Evolutionary conservation across 1,140 invertebrate species (phyloP).

Genomic region (Ceratina japonica): DNA sequence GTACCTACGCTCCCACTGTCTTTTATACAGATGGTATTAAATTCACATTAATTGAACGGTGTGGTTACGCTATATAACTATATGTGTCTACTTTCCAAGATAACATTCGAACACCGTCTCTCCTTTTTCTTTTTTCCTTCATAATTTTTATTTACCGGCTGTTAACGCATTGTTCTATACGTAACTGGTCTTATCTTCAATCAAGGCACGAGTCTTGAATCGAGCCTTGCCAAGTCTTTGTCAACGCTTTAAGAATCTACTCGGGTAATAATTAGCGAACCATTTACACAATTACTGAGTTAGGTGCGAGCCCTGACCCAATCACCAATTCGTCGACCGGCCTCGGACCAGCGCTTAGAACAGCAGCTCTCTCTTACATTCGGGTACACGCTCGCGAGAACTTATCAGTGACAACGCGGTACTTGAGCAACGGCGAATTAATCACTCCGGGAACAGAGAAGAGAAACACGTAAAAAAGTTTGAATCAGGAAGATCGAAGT

Average conservation of each 20-base stretch:
- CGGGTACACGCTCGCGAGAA: background rate
- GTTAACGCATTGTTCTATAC: constrained; percentile 42
- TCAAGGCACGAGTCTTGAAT: constrained; percentile 59
- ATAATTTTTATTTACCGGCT: background rate
- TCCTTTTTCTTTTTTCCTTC: background rate
- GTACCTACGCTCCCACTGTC: background rate
- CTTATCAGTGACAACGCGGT: background rate
- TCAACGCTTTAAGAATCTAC: constrained; percentile 45
- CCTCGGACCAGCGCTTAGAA: constrained; percentile 52
- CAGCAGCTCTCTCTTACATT: constrained; percentile 57
- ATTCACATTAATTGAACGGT: constrained; percentile 21
- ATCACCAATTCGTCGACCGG: constrained; percentile 56
- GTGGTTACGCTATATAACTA: background rate
- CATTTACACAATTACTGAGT: constrained; percentile 67
- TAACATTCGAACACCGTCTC: background rate
- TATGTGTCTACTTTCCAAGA: background rate
- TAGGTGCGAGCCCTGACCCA: constrained; percentile 71
- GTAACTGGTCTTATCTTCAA: constrained; percentile 61
- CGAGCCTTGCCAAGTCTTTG: constrained; percentile 52
- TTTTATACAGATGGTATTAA: constrained; percentile 29
- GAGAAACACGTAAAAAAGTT: background rate
- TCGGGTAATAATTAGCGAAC: constrained; percentile 66
- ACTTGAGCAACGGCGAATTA: background rate
- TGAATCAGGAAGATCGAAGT: background rate
- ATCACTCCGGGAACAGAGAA: background rate